Evolutionary conservation across 2,888 invertebrate species (phyloP), one percentile per base, ranked within the genome.

Genomic region (Antitype chi): DNA sequence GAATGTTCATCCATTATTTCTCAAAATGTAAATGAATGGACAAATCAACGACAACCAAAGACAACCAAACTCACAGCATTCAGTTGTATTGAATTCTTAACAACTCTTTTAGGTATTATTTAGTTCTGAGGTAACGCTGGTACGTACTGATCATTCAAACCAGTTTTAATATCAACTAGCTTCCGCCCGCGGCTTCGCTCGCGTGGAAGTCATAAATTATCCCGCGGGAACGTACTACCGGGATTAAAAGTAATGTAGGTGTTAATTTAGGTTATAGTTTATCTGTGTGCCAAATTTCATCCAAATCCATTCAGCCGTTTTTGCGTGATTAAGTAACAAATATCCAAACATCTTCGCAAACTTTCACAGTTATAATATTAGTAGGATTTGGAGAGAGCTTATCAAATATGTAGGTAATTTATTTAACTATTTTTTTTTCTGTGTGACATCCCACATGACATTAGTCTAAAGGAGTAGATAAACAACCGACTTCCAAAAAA

Each of bases 1-100:
- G 43, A 60, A 17, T 3, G 23, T 1, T 28, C 43, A 28, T 28
- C 8, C 5, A 28, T 7, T 43, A 43, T 68, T 43, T 53, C 28
- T 47, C 2, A 1, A 55, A 72, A 55, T 67, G 9, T 66, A 43
- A 32, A 52, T 70, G 17, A 20, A 32, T 32, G 5, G 20, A n/a
- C 7, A 59, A 38, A 32, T 55, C 49, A 47, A 6, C 38, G 17
- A 55, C 0, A 28, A 15, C n/a, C n/a, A 32, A 32, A 32, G 52
- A 47, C 5, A 53, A 49, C 17, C 7, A 53, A 63, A 49, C 11
- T 59, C 63, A 25, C 38, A 64, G 20, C 74, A 73, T 32, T 75
- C 55, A 17, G 25, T 25, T 63, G 11, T 32, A 25, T 63, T 72
- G 47, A 71, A 63, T 73, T 63, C 23, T 23, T 57, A 20, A 49